Evolutionary conservation across 2,888 invertebrate species (phyloP), one percentile per base, ranked within the genome.

Genomic region (Lysandra bellargus): DNA sequence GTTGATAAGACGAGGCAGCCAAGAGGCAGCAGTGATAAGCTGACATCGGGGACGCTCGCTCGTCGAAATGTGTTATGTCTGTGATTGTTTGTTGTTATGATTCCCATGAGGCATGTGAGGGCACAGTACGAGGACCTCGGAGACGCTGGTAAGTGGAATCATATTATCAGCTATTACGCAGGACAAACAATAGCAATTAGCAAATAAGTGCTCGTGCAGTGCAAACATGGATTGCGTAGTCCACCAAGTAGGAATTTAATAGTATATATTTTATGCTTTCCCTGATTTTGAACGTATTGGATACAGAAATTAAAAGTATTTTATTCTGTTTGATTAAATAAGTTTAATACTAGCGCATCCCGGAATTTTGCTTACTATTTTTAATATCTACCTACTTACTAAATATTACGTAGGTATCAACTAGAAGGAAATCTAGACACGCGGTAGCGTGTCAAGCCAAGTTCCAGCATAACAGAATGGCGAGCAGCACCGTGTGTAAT

Each of bases 81-180:
- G 73, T 80, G 17, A 64, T 74, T 49, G 74, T 53, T 37, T 53
- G 33, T 33, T 69, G 72, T 69, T 78, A 87, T 87, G 87, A 81
- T 82, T 69, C 81, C 82, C 44, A 77, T 83, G 78, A 81, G 81
- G 49, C 79, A 44, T 72, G 78, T 80, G 69, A 82, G 82, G 57
- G 78, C 78, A 23, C 84, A 84, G 14, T 89, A 89, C 78, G 88
- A 89, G 81, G 84, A 84, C 80, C 84, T 89, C 12, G 81, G 83
- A 80, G 49, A 79, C 77, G 17, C 73, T 30, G 80, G 80, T 82
- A 53, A 14, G 80, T 82, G n/a, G 79, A 80, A 6, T 6, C 44
- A 44, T 57, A 14, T 49, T 44, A 74, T 74, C n/a, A n/a, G 14
- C 1, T 61, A 61, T 2, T n/a, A 7, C 61, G 6, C 61, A n/a